Conservation (phyloP, 2,888 invertebrate species). For the Orchesellides sinensis region DNA sequence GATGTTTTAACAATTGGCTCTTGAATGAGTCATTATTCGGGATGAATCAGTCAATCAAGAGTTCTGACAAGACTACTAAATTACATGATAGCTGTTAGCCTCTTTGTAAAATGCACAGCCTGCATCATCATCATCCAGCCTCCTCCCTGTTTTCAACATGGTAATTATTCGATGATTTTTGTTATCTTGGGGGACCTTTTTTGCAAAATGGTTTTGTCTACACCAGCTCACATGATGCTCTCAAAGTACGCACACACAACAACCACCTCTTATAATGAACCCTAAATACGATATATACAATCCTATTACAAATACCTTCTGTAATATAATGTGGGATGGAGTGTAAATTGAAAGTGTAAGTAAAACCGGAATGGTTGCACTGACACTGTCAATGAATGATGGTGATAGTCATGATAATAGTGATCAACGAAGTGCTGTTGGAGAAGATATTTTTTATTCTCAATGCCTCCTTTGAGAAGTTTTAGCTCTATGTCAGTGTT, state of each 20-base stretch:
- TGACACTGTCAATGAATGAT: constrained; percentile 51
- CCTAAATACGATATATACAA: constrained; percentile 22
- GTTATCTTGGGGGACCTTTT: constrained; percentile 43
- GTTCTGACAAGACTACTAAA: constrained; percentile 59
- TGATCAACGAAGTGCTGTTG: constrained; percentile 46
- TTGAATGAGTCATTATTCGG: constrained; percentile 59
- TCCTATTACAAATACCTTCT: neutral
- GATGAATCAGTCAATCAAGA: constrained; percentile 62
- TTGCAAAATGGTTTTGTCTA: constrained; percentile 55
- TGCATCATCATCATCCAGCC: constrained; percentile 37
- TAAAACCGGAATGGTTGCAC: constrained; percentile 60
- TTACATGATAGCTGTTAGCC: constrained; percentile 48
- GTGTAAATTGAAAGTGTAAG: constrained; percentile 61
- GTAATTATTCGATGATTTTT: constrained; percentile 47
- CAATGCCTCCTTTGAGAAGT: neutral
- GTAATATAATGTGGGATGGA: constrained; percentile 43
- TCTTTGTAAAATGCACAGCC: constrained; percentile 10
- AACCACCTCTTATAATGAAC: too few species aligned
- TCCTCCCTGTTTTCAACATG: constrained; percentile 55
- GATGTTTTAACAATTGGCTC: constrained; percentile 38
- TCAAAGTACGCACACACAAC: constrained; percentile 31
- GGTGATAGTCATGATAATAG: constrained; percentile 48
- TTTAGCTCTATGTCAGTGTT: too few species aligned
- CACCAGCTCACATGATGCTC: constrained; percentile 25
- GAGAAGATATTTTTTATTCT: too few species aligned